Evolutionary conservation across 37 sponge, comb jelly and placozoan genomes (phyloP).

Genomic region (Chondrosia reniformis): DNA sequence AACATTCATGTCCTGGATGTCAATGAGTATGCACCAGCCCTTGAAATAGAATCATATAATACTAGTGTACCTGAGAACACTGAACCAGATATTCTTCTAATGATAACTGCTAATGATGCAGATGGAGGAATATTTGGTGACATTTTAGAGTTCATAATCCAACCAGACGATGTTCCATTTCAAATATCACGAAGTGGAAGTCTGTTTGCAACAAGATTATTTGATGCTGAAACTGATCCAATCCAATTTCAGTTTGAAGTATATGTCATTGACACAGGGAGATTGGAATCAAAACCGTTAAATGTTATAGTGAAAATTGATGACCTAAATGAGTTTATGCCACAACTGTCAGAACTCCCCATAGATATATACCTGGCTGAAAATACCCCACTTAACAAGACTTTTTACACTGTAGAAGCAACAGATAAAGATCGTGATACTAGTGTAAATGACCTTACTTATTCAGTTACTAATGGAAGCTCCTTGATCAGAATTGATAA

Average conservation of each 20-base stretch:
- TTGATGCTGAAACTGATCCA: conserved; percentile 54
- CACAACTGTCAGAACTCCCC: conserved; percentile 18
- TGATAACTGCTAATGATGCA: conserved; percentile 6
- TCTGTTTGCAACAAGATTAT: not conserved
- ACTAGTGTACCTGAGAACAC: conserved; percentile 33
- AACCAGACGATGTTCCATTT: conserved; percentile 38
- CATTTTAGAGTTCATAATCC: conserved; percentile 10
- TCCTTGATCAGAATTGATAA: not conserved
- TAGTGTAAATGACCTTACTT: not conserved
- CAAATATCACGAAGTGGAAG: conserved; percentile 27
- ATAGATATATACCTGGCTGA: not conserved
- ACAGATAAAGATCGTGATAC: conserved; percentile 40
- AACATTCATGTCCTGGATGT: conserved; percentile 25
- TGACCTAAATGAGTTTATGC: conserved; percentile 64
- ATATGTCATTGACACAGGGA: conserved; percentile 44
- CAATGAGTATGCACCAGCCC: conserved; percentile 50
- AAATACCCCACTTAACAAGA: not conserved
- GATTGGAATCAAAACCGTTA: conserved; percentile 26
- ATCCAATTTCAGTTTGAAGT: conserved; percentile 34
- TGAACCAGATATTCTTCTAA: conserved; percentile 9
- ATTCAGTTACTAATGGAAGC: not conserved
- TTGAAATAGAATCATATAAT: not conserved
- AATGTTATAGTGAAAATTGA: conserved; percentile 28
- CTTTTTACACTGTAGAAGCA: conserved; percentile 37
- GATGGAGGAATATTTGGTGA: conserved; percentile 26